Evolutionary conservation across 2,888 invertebrate genomes (phyloP), one percentile per base, ranked within the genome.

Genomic region (Rhogogaster chlorosoma): DNA sequence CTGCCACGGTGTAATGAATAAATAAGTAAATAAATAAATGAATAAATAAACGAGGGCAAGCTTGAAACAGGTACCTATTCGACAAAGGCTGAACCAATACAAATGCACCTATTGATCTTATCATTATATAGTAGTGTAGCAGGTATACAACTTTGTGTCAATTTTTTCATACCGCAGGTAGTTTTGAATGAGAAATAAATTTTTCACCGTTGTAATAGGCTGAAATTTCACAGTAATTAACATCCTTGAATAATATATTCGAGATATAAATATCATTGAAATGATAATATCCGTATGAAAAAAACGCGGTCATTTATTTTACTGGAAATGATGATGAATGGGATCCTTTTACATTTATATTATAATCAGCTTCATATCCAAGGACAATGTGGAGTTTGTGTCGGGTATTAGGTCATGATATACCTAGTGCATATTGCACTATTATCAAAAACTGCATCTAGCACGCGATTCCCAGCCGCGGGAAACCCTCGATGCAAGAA

Each of bases 21-120:
- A 73, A 73, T 73, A 26, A 26, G 9, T 61, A 22, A 26, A 61
- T 32, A 22, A 70, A 32, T 36, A n/a, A 32, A 12, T 38, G 3
- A 71, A 71, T 71, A 38, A 71, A 42, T 42, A 15, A 73, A 73
- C 71, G 38, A 73, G 71, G 71, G 1, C 12, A 73, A 73, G 32
- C 67, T 38, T n/a, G 38, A 18, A 42, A 73, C 38, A 7, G 5
- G 70, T 42, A 22, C 9, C 1, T 22, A 5, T 36, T n/a, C n/a
- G 10, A 38, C 12, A 36, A 49, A 38, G 15, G 29, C 42, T 12
- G 22, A 73, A 38, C 42, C 5, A 73, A 73, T 73, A 73, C 38
- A 42, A 42, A 38, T 38, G 38, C 71, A 73, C 32, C n/a, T 73
- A 73, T 73, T n/a, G 42, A 73, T 38, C 71, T 73, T 42, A 42